A percentile compares a stretch with the other conserved stretches of the same genome.
These are phyloP conservation scores for Hyposoter didymator DNA, from an alignment of 2,888 invertebrate species.

Conservation along the genomic window DNA sequence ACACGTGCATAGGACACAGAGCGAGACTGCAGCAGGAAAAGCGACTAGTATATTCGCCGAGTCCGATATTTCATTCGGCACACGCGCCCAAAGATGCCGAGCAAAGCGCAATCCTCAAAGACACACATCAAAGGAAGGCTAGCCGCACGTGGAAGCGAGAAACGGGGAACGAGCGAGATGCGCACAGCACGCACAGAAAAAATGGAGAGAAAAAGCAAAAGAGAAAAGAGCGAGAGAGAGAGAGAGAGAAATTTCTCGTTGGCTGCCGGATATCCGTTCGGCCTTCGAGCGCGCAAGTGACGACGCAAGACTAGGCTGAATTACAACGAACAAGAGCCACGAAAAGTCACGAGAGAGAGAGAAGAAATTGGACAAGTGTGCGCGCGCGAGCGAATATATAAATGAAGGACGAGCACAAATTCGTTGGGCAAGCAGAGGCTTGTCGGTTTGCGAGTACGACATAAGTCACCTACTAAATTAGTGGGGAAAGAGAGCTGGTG, in stretches of 20 bases:
- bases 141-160: conserved; percentile 50
- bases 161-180: not conserved
- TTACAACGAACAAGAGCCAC: conserved; percentile 60
- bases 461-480: conserved; percentile 83
- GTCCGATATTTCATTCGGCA: conserved; percentile 82
- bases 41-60: conserved; percentile 63
- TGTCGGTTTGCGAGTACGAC: conserved; percentile 81
- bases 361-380: conserved; percentile 13
- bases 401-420: conserved; percentile 70
- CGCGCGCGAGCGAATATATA: conserved; percentile 61
- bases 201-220: not conserved
- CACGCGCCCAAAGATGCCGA: conserved; percentile 61
- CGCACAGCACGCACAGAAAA: not conserved
- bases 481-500: conserved; percentile 79
- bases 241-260: conserved; percentile 44
- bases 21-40: conserved; percentile 49
- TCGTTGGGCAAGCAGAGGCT: conserved; percentile 73
- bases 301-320: conserved; percentile 65
- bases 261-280: conserved; percentile 69
- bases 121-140: conserved; percentile 63
- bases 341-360: conserved; percentile 36
- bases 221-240: conserved; percentile 12
- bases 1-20: conserved; percentile 43
- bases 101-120: conserved; percentile 68
- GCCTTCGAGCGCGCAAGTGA: conserved; percentile 64